Evolutionary conservation across 2,888 invertebrate genomes (phyloP), one percentile per base, ranked within the genome.

Genomic region (Artemia sp.): DNA sequence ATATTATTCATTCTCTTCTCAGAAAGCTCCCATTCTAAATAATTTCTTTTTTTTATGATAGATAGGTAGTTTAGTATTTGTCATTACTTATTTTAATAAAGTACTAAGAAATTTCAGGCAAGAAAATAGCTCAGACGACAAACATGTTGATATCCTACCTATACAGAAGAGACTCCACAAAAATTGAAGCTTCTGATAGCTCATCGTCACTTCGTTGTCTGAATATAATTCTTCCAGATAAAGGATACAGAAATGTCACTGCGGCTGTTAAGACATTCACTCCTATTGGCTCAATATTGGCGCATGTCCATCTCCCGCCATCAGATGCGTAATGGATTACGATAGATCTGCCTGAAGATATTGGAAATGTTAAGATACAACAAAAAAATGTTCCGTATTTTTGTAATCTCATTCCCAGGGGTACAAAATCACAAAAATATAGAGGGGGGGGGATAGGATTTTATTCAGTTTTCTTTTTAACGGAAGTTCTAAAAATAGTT

Each of bases 161-260:
- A 73, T 78, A 78, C 64, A 76, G 74, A 19, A 80, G 74, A 11
- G 72, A 70, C 58, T 77, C 75, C 10, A 76, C 76, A 53, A 76
- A 77, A 8, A 79, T 74, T 4, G 77, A 75, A 6, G 94, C 94
- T 74, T 94, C 94, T 71, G 87, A 84, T 83, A 87, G 87, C 0
- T 90, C 89, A 75, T 87, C 84, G 72, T 89, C 86, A 68, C 80
- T 83, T 0, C 88, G 85, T 78, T 94, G 93, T 1, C 90, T 82
- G 75, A 95, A 85, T 66, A 92, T 78, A 66, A 94, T 85, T 70
- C 86, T 81, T 0, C 93, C 94, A 1, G 92, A 92, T 24, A 93
- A 81, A 0, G 94, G 95, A 80, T 92, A 94, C 7, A 88, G 84
- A 77, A 89, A 89, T 52, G 87, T 81, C 0, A 88, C 91, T 78